Base-by-base conservation (phyloP, 2,113 vertebrate species). In the Elanoides forficatus region DNA sequence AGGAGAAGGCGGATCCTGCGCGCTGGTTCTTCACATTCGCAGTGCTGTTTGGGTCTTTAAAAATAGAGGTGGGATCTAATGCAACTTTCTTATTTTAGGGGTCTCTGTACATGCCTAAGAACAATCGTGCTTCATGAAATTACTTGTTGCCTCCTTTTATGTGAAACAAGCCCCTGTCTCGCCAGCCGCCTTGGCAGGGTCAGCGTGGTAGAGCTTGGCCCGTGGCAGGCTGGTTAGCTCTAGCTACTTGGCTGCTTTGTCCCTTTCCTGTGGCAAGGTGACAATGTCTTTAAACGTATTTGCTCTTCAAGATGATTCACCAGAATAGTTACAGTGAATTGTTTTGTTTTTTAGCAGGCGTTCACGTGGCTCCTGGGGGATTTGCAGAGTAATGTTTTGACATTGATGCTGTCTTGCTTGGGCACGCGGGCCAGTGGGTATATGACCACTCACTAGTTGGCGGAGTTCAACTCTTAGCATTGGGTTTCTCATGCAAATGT, bases 381-480 rank as follows among this genome's bases (percentile, higher is more conserved):
- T 91, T 92, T 83, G 71, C 84, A 94, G 78, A 59, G 52, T 86
- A 72, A 83, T 87, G 18, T 94, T 93, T 95, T 95, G 95, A 70
- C 86, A 81, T 17, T 93, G 90, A 67, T 88, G 82, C 92, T 92
- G 92, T 43, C 90, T 89, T 87, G 74, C 92, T 81, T 63, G 93
- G 89, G 89, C 13, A 4, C 26, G 10, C 50, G 30, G 95, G 86
- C 86, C 95, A 86, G 82, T 34, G 92, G 90, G 68, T 89, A 87
- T 25, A 82, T 48, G 52, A 38, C 52, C 10, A 34, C 90, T 92
- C 55, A 4, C 68, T 74, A 73, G 48, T 1, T 88, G 91, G 68
- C 13, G 34, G 68, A 75, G 68, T 65, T 34, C 45, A 47, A 60
- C 73, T 8, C 17, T 90, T 52, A 55, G 78, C 12, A 1, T 50